These are phyloP conservation scores for Cryptosula pallasiana DNA, from an alignment of 2,888 invertebrate genomes.

Conservation along the genomic window DNA sequence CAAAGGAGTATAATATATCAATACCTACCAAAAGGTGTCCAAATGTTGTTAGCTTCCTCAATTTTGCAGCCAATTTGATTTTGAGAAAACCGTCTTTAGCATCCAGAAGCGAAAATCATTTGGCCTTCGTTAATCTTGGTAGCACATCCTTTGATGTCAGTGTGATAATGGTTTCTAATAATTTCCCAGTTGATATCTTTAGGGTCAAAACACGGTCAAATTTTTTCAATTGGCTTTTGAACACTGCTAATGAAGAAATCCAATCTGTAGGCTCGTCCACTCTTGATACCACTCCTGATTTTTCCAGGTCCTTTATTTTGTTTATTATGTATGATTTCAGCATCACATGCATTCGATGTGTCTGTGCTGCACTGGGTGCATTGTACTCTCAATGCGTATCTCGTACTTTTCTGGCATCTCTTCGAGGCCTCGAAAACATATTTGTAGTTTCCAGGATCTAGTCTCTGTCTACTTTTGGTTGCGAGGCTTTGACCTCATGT, in stretches of 20 bases:
- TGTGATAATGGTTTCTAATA: conserved; percentile 11
- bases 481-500: not conserved
- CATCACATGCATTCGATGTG: not conserved
- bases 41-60: too few relatives aligned
- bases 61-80: too few relatives aligned
- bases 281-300: not conserved
- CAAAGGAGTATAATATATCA: too few relatives aligned
- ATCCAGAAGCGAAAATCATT: too few relatives aligned
- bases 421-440: not conserved
- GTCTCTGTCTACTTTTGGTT: not conserved
- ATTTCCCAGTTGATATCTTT: not conserved
- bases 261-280: conserved; percentile 16
- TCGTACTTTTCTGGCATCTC: conserved; percentile 15
- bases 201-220: not conserved
- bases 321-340: not conserved
- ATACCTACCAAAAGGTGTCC: too few relatives aligned
- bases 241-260: not conserved
- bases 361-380: conserved; percentile 2
- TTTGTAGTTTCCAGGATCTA: not conserved
- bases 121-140: too few relatives aligned
- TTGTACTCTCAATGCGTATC: not conserved
- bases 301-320: not conserved
- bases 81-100: too few relatives aligned
- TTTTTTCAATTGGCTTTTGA: not conserved
- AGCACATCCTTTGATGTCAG: not conserved